Evolutionary conservation across 2,797 vertebrate species (phyloP), one percentile per base, ranked within the genome.

Genomic region (Acrocephalus scirpaceus): DNA sequence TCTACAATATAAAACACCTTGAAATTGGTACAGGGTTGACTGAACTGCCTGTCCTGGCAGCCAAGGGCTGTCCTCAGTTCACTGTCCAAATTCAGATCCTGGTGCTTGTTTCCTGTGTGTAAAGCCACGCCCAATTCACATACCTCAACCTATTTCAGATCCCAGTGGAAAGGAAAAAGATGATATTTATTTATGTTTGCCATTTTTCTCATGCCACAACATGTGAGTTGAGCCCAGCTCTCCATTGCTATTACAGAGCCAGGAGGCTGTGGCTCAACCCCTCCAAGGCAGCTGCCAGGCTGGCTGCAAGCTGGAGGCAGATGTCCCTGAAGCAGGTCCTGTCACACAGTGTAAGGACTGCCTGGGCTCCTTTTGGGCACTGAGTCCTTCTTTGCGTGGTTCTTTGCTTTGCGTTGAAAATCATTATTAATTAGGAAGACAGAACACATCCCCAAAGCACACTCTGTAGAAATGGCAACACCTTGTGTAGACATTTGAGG

Each of bases 381-480:
- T 7, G 22, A 38, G 22, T 26, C 48, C 25, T 51, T 57, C 48
- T 70, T 22, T 21, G 9, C 0, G 0, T 16, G 8, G 18, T 3
- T 62, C 45, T 60, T 67, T 16, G 22, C 32, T 21, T 11, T 56
- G 23, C 17, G 27, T 27, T n/a, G 40, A 47, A 75, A 92, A 73
- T 61, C 2, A 30, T 13, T 22, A 40, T n/a, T 66, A 62, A 56
- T 80, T 34, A 61, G 29, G 45, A 89, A 69, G 36, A 25, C 15
- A 42, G 18, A 54, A n/a, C 42, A 38, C 32, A 3, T 32, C 58
- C 48, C 64, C 75, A 56, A 51, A 73, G 82, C 2, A 2, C 15
- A 4, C 19, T 54, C 23, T 1, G 15, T 7, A 34, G 69, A 69
- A 84, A 53, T 4, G n/a, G 42, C 26, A 88, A 25, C 32, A 50